Evolutionary conservation across 2,888 invertebrate genomes (phyloP).

Genomic region (Exephanes ischioxanthus): DNA sequence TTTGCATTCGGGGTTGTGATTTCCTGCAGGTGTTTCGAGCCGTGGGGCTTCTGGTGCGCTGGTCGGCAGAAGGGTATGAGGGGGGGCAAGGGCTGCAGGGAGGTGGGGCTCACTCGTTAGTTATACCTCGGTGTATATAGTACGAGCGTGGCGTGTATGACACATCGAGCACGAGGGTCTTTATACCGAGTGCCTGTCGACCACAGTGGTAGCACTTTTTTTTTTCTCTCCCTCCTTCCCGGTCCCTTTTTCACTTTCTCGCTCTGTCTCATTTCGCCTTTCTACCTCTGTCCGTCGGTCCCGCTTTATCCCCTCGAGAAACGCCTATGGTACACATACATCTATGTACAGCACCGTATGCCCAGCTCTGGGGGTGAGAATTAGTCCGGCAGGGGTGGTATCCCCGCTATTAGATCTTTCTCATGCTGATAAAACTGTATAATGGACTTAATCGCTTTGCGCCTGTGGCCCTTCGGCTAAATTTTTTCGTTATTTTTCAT

Average conservation of each 20-base stretch:
- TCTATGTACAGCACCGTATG: conserved; percentile 22
- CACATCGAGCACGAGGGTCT: conserved; percentile 78
- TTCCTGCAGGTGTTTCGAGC: conserved; percentile 83
- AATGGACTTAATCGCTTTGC: conserved; percentile 84
- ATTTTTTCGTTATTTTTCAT: conserved; percentile 85
- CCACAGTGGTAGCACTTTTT: conserved; percentile 37
- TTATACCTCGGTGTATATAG: conserved; percentile 71
- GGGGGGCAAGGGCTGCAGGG: conserved; percentile 55
- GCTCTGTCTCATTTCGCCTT: conserved; percentile 1
- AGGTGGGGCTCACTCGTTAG: conserved; percentile 75
- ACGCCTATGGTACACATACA: background rate
- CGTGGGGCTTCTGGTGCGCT: conserved; percentile 31
- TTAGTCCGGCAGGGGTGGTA: conserved; percentile 70
- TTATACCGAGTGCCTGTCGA: conserved; percentile 62
- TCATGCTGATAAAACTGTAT: conserved; percentile 84
- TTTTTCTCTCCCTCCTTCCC: conserved; percentile 30
- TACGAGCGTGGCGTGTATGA: conserved; percentile 81
- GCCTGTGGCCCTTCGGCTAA: conserved; percentile 77
- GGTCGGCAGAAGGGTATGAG: conserved; percentile 29
- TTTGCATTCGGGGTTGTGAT: conserved; percentile 84
- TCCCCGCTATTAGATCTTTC: conserved; percentile 83
- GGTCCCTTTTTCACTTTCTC: conserved; percentile 8
- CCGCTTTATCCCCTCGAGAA: conserved; percentile 33
- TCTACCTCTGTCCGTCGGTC: conserved; percentile 2
- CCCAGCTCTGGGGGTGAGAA: conserved; percentile 73